A percentile compares a stretch with the other conserved stretches of the same genome.
Evolutionary conservation across 2,888 invertebrate species (phyloP).

Genomic region (Chirona hameri): DNA sequence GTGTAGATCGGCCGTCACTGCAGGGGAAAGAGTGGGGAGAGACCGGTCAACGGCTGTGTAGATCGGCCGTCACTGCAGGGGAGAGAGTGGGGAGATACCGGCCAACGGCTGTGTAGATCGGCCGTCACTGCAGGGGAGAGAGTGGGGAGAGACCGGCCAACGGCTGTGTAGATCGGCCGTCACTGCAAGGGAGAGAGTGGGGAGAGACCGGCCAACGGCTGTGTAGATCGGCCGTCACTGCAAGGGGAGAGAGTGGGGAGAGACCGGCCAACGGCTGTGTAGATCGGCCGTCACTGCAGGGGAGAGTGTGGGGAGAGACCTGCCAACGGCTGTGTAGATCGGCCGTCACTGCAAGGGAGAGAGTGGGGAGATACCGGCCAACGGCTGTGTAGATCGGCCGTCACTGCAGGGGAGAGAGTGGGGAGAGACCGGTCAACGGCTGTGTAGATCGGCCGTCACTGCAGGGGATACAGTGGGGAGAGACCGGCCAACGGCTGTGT

Average conservation of each 20-base stretch:
- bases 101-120: background rate
- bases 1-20: slow-evolving; percentile 39
- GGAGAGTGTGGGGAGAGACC: no score
- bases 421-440: no score
- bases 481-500: no score
- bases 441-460: slow-evolving; percentile 38
- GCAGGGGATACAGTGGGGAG: background rate
- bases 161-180: slow-evolving; percentile 33
- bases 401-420: slow-evolving; percentile 32
- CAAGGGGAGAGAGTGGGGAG: background rate
- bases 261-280: no score
- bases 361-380: no score
- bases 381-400: slow-evolving; percentile 32
- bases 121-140: slow-evolving; percentile 35
- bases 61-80: slow-evolving; percentile 37
- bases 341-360: slow-evolving; percentile 35
- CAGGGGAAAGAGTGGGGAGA: background rate
- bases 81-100: no score
- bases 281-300: slow-evolving; percentile 38
- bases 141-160: no score
- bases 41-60: no score
- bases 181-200: slow-evolving; percentile 32
- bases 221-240: slow-evolving; percentile 39
- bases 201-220: no score
- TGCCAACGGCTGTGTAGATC: no score